phyloP scores from a whole-genome alignment of 2,113 vertebrate genomes.

The Nerophis lumbriciformis region DNA sequence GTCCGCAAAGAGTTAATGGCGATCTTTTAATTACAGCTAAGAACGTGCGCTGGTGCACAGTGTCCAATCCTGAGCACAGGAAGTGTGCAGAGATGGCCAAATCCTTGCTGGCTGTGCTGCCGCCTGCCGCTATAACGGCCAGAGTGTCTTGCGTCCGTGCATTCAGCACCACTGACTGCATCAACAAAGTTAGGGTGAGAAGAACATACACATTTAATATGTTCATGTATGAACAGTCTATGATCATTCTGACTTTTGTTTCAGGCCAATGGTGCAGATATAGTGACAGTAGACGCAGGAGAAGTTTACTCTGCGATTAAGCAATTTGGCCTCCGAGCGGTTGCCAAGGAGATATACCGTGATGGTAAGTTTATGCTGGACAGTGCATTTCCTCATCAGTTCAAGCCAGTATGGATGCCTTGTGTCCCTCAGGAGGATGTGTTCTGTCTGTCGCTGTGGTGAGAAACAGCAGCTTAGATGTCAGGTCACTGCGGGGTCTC shows the following conservation, averaged over 20 bases:
- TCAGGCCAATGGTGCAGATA: constrained; percentile 83
- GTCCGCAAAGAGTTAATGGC: too few relatives aligned
- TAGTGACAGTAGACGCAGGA: constrained; percentile 81
- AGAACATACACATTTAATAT: background rate
- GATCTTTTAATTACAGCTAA: constrained; percentile 66
- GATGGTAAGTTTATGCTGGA: constrained; percentile 66
- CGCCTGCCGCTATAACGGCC: constrained; percentile 48
- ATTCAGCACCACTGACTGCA: constrained; percentile 78
- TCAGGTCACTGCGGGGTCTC: constrained; percentile 70
- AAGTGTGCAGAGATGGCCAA: constrained; percentile 86
- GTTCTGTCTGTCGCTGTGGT: constrained; percentile 81
- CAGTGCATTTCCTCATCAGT: background rate
- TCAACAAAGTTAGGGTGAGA: constrained; percentile 82
- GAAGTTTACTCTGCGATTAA: constrained; percentile 86
- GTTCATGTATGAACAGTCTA: background rate
- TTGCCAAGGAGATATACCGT: constrained; percentile 82
- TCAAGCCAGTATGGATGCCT: background rate
- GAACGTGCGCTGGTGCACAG: constrained; percentile 86
- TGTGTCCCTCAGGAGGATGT: constrained; percentile 70
- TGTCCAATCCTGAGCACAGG: constrained; percentile 82
- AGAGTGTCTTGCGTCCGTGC: constrained; percentile 81
- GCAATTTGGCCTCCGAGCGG: constrained; percentile 75
- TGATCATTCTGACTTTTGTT: background rate
- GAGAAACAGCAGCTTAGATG: constrained; percentile 67
- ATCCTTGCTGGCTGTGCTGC: constrained; percentile 66